Percentiles rank a stretch among this genome's conserved stretches.
phyloP scores from a whole-genome alignment of 2,113 vertebrate species.

The Salvelinus alpinus region DNA sequence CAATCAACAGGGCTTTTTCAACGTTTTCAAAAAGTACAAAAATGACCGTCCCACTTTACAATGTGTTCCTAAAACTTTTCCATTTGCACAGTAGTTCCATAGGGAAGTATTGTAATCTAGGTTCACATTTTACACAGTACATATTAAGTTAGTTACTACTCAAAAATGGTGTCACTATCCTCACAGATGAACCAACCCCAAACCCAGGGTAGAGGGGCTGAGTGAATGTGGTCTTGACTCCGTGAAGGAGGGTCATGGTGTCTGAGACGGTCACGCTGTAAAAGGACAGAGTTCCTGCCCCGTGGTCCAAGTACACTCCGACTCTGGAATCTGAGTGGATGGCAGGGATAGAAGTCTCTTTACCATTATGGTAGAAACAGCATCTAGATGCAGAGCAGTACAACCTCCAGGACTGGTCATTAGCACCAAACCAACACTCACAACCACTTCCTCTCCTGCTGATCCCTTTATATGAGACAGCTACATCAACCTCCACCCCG shows the following conservation, averaged over 20 bases:
- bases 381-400: slow-evolving; percentile 55
- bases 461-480: slow-evolving; percentile 72
- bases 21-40: too few species aligned
- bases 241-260: slow-evolving; percentile 42
- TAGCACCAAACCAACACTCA: slow-evolving; percentile 65
- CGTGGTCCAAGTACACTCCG: slow-evolving; percentile 73
- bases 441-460: slow-evolving; percentile 24
- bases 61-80: too few species aligned
- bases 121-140: too few species aligned
- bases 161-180: slow-evolving; percentile 12
- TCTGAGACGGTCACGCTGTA: slow-evolving; percentile 66
- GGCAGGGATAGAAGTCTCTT: slow-evolving; percentile 36
- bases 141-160: too few species aligned
- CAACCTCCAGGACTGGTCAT: slow-evolving; percentile 76
- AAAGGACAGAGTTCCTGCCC: slow-evolving; percentile 73
- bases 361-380: slow-evolving; percentile 71
- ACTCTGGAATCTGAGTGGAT: slow-evolving; percentile 48
- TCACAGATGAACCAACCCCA: slow-evolving; percentile 49
- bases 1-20: too few species aligned
- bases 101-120: too few species aligned
- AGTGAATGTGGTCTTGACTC: slow-evolving; percentile 46
- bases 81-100: too few species aligned
- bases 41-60: too few species aligned
- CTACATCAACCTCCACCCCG: slow-evolving; percentile 69
- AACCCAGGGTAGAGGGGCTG: slow-evolving; percentile 63